Conservation (phyloP, 1,140 invertebrate genomes). For the Charaxes varanes region DNA sequence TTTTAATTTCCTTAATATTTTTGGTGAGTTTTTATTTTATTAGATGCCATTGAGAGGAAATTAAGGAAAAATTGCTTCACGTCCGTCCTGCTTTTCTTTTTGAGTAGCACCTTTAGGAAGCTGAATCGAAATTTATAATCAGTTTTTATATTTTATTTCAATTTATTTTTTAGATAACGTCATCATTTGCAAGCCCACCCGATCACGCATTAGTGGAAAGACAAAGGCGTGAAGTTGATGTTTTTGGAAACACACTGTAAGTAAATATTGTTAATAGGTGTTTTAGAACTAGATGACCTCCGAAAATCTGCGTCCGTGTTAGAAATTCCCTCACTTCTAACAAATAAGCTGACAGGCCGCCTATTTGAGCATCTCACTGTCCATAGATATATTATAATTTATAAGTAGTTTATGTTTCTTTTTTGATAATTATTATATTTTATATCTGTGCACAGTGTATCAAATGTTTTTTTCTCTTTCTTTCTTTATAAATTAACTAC, state of each 20-base stretch:
- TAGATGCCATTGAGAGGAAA: too few species aligned
- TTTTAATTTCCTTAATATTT: background rate
- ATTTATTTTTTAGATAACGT: slow-evolving; percentile 17
- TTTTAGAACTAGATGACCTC: background rate
- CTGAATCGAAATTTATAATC: background rate
- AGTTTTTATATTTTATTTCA: background rate
- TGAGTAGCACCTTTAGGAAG: background rate
- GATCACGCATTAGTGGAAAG: slow-evolving; percentile 19
- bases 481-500: too few species aligned
- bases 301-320: too few species aligned
- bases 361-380: too few species aligned
- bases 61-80: background rate
- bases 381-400: too few species aligned
- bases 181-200: slow-evolving; percentile 16
- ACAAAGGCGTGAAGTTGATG: slow-evolving; percentile 21
- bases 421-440: too few species aligned
- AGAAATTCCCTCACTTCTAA: too few species aligned
- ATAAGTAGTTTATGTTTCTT: too few species aligned
- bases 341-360: too few species aligned
- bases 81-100: background rate
- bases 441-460: too few species aligned
- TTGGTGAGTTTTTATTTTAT: background rate
- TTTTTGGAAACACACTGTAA: slow-evolving; percentile 28
- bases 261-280: background rate
- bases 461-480: too few species aligned